Conservation (phyloP, 2,888 invertebrate genomes). For the Allacma fusca region DNA sequence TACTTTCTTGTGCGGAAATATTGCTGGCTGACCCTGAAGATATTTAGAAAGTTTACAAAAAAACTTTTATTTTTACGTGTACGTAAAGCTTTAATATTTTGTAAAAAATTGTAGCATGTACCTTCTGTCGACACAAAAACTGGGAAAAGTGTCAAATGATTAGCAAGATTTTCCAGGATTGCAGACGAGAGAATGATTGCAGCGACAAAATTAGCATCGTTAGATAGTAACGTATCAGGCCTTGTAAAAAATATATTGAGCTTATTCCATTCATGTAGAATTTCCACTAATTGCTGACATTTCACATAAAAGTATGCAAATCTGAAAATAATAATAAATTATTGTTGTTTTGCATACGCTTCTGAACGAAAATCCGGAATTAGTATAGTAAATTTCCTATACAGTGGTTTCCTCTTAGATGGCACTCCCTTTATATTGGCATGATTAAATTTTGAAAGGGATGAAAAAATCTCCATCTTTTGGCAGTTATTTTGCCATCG, state of each 20-base stretch:
- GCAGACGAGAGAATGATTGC: not conserved
- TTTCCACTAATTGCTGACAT: not conserved
- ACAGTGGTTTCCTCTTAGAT: no score
- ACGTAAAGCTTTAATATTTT: no score
- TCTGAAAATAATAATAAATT: slow-evolving; percentile 1
- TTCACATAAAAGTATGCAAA: slow-evolving; percentile 16
- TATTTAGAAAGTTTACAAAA: not conserved
- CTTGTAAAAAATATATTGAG: not conserved
- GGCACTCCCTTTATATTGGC: no score
- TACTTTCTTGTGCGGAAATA: not conserved
- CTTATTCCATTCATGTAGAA: slow-evolving; percentile 2
- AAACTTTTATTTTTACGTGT: no score
- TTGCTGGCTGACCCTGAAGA: not conserved
- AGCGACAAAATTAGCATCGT: not conserved
- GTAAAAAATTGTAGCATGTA: no score
- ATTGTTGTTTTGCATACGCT: no score
- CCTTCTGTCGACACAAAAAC: no score
- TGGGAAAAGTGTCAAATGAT: slow-evolving; percentile 35
- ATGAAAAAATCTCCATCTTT: no score
- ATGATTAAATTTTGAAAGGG: no score
- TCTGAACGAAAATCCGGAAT: no score
- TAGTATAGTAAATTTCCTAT: no score
- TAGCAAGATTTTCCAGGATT: not conserved
- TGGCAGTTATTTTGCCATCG: no score
- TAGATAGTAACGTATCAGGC: not conserved